Evolutionary conservation across 2,888 invertebrate genomes (phyloP).

Genomic region (Osedax frankpressi): DNA sequence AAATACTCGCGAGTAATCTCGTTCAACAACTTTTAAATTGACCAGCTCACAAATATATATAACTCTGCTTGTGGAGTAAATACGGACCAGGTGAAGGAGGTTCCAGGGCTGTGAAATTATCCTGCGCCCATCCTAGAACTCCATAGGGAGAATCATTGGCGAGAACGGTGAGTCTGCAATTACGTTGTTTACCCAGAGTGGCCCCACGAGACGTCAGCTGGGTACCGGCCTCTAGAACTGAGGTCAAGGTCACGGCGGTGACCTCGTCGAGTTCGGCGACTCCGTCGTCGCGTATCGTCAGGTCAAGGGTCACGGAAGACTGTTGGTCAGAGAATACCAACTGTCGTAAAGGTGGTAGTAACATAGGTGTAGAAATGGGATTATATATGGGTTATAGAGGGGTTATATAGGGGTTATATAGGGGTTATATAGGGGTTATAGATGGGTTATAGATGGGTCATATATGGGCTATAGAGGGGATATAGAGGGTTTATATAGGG

Average conservation of each 20-base stretch:
- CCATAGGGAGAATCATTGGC: constrained; percentile 44
- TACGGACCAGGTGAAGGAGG: no score
- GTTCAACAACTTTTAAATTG: no score
- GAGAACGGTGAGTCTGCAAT: constrained; percentile 31
- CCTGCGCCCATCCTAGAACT: constrained; percentile 37
- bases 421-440: no score
- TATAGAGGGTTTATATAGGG: no score
- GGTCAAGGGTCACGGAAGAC: constrained; percentile 33
- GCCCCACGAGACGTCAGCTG: constrained; percentile 32
- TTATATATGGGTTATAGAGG: neutral
- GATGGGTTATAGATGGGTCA: no score
- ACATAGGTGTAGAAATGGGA: neutral
- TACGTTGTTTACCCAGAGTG: constrained; percentile 32
- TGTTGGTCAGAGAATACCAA: constrained; percentile 38
- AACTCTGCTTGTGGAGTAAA: no score
- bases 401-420: no score
- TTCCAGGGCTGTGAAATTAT: constrained; percentile 29
- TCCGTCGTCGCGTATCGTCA: constrained; percentile 37
- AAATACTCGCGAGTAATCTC: no score
- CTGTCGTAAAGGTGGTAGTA: constrained; percentile 28
- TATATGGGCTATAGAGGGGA: no score
- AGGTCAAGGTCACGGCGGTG: constrained; percentile 34
- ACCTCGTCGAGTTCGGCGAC: constrained; percentile 37
- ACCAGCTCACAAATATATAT: no score
- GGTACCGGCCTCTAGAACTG: constrained; percentile 34